phyloP scores from a whole-genome alignment of 2,113 vertebrate species.

The Sterrhoptilus dennistouni region DNA sequence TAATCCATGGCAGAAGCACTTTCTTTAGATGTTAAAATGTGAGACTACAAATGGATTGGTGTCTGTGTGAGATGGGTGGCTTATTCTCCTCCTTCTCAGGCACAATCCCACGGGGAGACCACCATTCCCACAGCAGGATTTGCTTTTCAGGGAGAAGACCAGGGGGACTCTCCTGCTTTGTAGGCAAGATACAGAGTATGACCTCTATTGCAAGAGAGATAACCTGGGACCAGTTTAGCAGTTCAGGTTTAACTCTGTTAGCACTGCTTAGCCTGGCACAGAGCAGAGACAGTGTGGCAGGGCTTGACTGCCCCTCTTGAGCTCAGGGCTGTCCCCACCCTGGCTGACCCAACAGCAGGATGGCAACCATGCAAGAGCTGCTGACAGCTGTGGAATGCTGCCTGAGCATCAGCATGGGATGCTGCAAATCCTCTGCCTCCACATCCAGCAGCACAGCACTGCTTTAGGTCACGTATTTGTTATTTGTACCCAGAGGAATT shows the following conservation, averaged over 20 bases:
- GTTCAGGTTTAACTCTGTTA: not conserved
- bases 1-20: not conserved
- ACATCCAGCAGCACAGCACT: accelerated
- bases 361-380: not conserved
- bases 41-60: not conserved
- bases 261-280: not conserved
- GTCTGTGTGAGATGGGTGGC: not conserved
- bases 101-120: accelerated
- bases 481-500: not conserved
- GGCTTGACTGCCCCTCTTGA: not conserved
- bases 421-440: not conserved
- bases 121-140: not conserved
- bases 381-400: accelerated
- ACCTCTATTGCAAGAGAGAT: not conserved
- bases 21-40: not conserved
- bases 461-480: not conserved
- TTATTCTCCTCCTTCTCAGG: not conserved
- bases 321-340: not conserved
- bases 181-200: not conserved
- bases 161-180: not conserved
- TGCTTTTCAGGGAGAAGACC: not conserved
- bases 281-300: accelerated
- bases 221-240: accelerated
- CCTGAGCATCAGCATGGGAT: not conserved
- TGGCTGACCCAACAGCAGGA: not conserved